Evolutionary conservation across 2,888 invertebrate genomes (phyloP), one percentile per base, ranked within the genome.

Genomic region (Torymus auratus): DNA sequence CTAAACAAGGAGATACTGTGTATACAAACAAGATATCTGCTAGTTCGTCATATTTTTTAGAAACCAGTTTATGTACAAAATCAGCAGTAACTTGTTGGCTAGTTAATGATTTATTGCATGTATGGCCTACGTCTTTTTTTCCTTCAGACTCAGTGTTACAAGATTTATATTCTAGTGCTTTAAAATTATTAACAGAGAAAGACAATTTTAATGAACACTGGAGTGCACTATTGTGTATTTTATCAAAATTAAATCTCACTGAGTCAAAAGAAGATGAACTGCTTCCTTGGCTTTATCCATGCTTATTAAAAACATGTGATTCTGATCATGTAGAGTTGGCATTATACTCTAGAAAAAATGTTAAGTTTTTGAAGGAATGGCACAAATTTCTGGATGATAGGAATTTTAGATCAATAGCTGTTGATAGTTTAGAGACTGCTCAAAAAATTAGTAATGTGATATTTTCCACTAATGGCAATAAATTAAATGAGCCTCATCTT

Each of bases 11-110:
- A 89, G 85, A 90, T 90, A 87, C 88, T 88, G 17, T 91, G 89
- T 86, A 85, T 86, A 83, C 87, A 84, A 68, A 88, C 86, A 87
- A 89, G 87, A 75, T 90, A 90, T 91, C 91, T 13, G 86, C 88
- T 71, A 87, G 91, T 74, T 86, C 89, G 78, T 82, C 91, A 20
- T 85, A 90, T 56, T 92, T 92, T 86, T 87, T 93, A 17, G 91
- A 91, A 88, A 83, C 84, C 52, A 92, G 92, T 88, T 86, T 93
- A 78, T 89, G 88, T 84, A 87, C 84, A 55, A 92, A 92, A 86
- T 92, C 93, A 62, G 90, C 82, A 5, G 70, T 88, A 28, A 78
- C 85, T 55, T 88, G 87, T 75, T 88, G 88, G 86, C 84, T 89
- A 41, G 84, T 90, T 13, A 88, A 89, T 71, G 83, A 86, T 80